phyloP scores from a whole-genome alignment of 2,113 vertebrate species.

The Calypte anna region DNA sequence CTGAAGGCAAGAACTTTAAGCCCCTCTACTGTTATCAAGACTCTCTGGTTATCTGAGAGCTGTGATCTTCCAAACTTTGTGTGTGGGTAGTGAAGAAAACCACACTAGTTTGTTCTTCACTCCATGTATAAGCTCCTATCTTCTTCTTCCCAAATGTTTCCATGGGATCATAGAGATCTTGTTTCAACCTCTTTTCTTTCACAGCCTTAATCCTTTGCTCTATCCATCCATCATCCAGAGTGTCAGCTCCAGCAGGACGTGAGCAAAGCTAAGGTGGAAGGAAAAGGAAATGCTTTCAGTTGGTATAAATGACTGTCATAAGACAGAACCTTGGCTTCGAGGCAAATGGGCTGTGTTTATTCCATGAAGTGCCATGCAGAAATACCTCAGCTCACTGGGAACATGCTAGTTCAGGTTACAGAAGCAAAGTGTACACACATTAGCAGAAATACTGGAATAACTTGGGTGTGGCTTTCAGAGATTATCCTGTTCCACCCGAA shows the following conservation, averaged over 20 bases:
- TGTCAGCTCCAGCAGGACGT: neutral
- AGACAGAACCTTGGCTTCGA: neutral
- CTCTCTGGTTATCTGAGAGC: neutral
- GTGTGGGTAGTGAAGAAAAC: neutral
- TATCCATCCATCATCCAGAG: neutral
- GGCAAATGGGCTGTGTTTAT: constrained; percentile 9
- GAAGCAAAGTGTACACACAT: constrained; percentile 25
- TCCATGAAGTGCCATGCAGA: constrained; percentile 9
- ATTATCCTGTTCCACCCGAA: constrained; percentile 59
- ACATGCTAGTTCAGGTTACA: constrained; percentile 63
- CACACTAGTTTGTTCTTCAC: neutral
- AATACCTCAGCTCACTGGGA: constrained; percentile 42
- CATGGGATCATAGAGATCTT: neutral
- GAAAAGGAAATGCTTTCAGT: neutral
- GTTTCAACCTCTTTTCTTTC: neutral
- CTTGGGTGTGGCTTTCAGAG: constrained; percentile 45
- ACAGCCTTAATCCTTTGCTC: neutral
- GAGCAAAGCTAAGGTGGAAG: neutral
- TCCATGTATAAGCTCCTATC: neutral
- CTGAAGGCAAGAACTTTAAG: neutral
- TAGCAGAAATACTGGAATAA: constrained; percentile 64
- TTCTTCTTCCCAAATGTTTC: neutral
- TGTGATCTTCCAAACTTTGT: neutral
- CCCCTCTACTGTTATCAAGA: neutral
- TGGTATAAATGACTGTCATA: neutral